phyloP scores from a whole-genome alignment of 2,797 vertebrate species.

The Anguilla anguilla region DNA sequence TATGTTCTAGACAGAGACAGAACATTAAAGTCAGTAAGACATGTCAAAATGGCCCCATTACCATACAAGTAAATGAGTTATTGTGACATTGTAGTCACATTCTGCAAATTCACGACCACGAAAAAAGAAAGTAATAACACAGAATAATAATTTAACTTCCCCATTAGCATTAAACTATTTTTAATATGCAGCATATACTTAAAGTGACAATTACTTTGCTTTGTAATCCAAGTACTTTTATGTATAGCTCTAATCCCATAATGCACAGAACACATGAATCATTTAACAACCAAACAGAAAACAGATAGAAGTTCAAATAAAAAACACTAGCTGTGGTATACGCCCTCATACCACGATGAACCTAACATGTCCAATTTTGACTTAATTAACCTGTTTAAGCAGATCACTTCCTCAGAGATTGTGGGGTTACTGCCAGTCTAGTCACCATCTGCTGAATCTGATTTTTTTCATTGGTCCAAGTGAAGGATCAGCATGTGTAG shows the following conservation, averaged over 20 bases:
- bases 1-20: constrained; percentile 24
- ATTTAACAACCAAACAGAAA: constrained; percentile 1
- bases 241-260: not conserved
- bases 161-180: not conserved
- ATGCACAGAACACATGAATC: not conserved
- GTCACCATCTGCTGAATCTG: not conserved
- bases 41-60: constrained; percentile 12
- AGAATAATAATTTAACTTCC: not conserved
- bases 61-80: not conserved
- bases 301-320: not conserved
- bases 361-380: not conserved
- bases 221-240: not conserved
- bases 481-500: not conserved
- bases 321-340: not conserved
- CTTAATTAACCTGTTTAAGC: constrained; percentile 7
- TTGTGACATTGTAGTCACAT: not conserved
- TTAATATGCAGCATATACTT: not conserved
- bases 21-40: constrained; percentile 17
- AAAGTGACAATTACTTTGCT: not conserved
- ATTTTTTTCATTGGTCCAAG: not conserved
- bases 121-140: not conserved
- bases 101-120: not conserved
- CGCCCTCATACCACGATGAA: not conserved
- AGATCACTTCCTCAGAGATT: not conserved
- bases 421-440: constrained; percentile 1